Conservation (phyloP, 92 coral and sea anemone genomes). For the Plumapathes pennacea region DNA sequence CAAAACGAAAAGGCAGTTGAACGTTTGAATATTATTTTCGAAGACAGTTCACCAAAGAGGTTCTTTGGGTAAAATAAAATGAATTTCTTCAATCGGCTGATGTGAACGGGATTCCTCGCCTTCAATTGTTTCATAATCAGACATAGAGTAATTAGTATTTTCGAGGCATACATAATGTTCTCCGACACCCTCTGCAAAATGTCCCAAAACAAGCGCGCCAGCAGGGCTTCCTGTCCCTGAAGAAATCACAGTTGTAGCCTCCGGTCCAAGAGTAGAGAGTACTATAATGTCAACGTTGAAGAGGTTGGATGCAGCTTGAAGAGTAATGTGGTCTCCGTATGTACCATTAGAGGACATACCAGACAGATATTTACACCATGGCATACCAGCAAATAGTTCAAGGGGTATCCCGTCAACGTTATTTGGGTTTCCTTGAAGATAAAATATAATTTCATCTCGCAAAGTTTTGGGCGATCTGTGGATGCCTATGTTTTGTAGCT, state of each 20-base stretch:
- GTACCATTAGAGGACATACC: constrained; percentile 28
- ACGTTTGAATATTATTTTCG: too few species aligned
- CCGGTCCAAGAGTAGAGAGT: constrained; percentile 33
- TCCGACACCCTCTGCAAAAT: constrained; percentile 35
- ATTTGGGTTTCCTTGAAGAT: constrained; percentile 22
- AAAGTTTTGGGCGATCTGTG: constrained; percentile 19
- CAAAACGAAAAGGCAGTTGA: too few species aligned
- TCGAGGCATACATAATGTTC: constrained; percentile 35
- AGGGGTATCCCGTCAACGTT: constrained; percentile 16
- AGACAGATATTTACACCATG: constrained; percentile 18
- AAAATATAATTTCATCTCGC: constrained; percentile 24
- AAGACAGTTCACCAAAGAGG: too few species aligned
- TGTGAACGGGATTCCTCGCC: too few species aligned
- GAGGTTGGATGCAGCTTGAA: constrained; percentile 37
- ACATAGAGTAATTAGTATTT: too few species aligned
- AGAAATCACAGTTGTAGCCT: constrained; percentile 38
- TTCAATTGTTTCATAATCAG: too few species aligned
- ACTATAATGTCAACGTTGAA: constrained; percentile 29
- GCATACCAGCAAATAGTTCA: constrained; percentile 29
- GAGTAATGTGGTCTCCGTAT: constrained; percentile 37
- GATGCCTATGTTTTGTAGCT: constrained; percentile 19
- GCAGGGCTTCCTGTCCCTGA: constrained; percentile 23
- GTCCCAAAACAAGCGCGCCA: constrained; percentile 33
- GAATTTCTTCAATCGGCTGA: too few species aligned
- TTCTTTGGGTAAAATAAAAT: too few species aligned